phyloP scores from a whole-genome alignment of 2,797 vertebrate species.

The Arctocebus calabarensis region DNA sequence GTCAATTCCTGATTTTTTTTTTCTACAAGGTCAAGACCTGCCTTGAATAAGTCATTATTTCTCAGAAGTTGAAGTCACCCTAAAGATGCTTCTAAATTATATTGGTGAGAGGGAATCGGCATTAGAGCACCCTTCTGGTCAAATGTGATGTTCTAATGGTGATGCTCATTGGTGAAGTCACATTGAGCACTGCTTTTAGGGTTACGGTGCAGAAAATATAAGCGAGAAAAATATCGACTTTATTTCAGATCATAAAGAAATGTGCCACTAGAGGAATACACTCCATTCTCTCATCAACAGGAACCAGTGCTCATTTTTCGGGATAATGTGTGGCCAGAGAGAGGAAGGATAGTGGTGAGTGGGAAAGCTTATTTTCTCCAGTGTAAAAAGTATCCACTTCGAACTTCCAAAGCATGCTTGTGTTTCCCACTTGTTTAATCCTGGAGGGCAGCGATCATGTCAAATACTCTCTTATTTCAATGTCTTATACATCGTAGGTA shows the following conservation, averaged over 20 bases:
- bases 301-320: conserved; percentile 33
- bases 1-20: conserved; percentile 53
- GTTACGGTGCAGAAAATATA: conserved; percentile 37
- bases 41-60: conserved; percentile 65
- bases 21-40: conserved; percentile 14
- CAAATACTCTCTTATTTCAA: conserved; percentile 53
- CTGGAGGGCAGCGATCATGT: neutral
- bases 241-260: conserved; percentile 49
- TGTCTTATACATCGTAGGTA: neutral
- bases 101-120: neutral
- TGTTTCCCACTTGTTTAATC: neutral
- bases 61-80: conserved; percentile 62
- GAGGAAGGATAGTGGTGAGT: neutral
- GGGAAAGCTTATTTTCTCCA: conserved; percentile 19
- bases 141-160: conserved; percentile 26
- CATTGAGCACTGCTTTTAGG: neutral
- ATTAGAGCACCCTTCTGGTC: conserved; percentile 13
- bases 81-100: conserved; percentile 48
- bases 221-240: neutral
- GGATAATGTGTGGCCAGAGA: conserved; percentile 29
- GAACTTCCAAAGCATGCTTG: neutral
- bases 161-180: conserved; percentile 9
- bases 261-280: neutral
- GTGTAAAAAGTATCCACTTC: neutral
- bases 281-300: conserved; percentile 38